These are phyloP conservation scores for Archivesica marissinica DNA, from an alignment of 1,140 invertebrate species.

Conservation along the genomic window DNA sequence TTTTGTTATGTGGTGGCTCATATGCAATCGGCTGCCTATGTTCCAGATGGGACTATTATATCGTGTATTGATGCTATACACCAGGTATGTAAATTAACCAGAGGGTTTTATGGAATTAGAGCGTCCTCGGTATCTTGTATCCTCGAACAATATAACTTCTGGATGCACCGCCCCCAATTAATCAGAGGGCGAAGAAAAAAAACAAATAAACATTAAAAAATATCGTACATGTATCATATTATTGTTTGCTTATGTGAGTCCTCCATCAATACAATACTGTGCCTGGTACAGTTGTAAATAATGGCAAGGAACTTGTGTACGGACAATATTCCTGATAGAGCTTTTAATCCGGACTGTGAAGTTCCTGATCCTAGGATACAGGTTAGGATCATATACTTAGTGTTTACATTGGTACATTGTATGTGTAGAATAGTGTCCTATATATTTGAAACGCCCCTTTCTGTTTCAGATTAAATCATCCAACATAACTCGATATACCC, in stretches of 20 bases:
- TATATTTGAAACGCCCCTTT: background rate
- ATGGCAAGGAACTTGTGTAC: slow-evolving; percentile 5
- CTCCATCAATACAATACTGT: background rate
- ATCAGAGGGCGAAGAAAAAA: no score
- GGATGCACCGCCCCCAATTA: no score
- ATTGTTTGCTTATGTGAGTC: slow-evolving; percentile 21
- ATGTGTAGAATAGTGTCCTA: background rate
- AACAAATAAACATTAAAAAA: no score
- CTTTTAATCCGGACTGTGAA: slow-evolving; percentile 3
- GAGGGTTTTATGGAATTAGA: no score
- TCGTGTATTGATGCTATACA: no score
- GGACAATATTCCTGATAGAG: slow-evolving; percentile 39
- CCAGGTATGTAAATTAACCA: no score
- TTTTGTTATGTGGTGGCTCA: no score
- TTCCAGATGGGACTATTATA: no score
- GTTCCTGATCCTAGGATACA: slow-evolving; percentile 34
- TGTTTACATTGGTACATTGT: background rate
- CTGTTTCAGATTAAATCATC: background rate
- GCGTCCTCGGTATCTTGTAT: no score
- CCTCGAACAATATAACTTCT: no score
- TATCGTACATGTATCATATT: no score
- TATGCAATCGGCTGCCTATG: no score
- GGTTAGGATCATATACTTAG: background rate
- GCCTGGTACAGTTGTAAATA: background rate
- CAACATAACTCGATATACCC: background rate